These are phyloP conservation scores for Neotoxoptera formosana DNA, from an alignment of 1,140 invertebrate species.

Conservation along the genomic window DNA sequence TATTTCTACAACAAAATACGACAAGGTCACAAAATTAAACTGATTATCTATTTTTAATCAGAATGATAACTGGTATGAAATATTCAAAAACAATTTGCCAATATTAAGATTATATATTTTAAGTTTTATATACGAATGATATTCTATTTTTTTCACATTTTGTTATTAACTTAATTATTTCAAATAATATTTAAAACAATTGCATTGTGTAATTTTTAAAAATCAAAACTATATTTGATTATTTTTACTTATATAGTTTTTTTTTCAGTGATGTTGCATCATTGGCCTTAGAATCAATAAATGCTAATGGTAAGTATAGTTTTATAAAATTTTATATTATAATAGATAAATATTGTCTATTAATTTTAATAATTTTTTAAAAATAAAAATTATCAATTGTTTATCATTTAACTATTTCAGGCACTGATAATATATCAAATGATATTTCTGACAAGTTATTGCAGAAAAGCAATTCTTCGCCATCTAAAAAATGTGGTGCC, in stretches of 20 bases:
- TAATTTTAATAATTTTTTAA: not conserved
- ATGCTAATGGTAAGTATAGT: constrained; percentile 11
- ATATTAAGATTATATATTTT: not conserved
- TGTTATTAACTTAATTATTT: too few species aligned
- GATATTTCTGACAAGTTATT: constrained; percentile 32
- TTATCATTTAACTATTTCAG: constrained; percentile 10
- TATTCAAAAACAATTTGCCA: not conserved
- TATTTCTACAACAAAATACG: too few species aligned
- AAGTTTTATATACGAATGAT: too few species aligned
- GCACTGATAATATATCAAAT: not conserved
- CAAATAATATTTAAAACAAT: too few species aligned
- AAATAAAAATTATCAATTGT: not conserved
- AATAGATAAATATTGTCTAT: not conserved
- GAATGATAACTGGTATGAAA: too few species aligned
- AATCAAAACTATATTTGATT: not conserved
- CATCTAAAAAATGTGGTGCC: not conserved
- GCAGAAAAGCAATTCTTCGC: not conserved
- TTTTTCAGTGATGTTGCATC: constrained; percentile 43
- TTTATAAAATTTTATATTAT: not conserved
- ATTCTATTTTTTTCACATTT: too few species aligned
- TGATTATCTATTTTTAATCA: not conserved
- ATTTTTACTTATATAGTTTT: not conserved
- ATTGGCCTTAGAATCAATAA: constrained; percentile 32
- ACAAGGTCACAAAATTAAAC: not conserved
- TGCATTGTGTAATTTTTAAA: too few species aligned